Base-by-base conservation (phyloP, 2,888 invertebrate species). In the Chrysopilus asiliformis region DNA sequence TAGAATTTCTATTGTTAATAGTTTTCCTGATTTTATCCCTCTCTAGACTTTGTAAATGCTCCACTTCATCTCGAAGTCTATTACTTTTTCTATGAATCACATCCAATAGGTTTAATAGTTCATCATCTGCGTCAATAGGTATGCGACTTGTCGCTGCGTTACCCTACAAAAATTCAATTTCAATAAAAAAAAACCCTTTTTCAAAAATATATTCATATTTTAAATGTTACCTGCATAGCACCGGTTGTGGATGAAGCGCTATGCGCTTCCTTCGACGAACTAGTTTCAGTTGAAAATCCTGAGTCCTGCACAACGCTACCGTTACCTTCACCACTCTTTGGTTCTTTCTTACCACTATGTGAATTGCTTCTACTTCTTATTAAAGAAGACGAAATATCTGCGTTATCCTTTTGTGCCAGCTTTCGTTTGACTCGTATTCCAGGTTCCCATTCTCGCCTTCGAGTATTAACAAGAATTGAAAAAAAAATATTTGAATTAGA, bases 251-350 rank as follows among this genome's bases (percentile, higher is more conserved):
- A 77, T 15, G 79, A 77, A 31, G 76, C 70, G 55, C 74, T 75
- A 53, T 82, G 81, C 45, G 82, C 79, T 57, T 80, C 80, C 60
- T 80, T 80, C 52, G 79, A 83, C 53, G 79, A 79, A 36, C 82
- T 84, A 34, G 85, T 84, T 65, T 87, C 87, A 42, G 87, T 86
- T 60, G 86, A 86, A 67, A 89, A 89, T 37, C 87, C 89, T 32
- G 86, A 86, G 65, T 89, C 89, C 55, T 79, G 79, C 16, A 80
- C 72, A 42, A 74, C 72, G 38, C 72, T 72, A 27, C 66, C 67
- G 46, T 66, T 68, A 41, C 67, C 68, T 48, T 64, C 64, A 43
- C 70, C 73, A 50, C 71, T 72, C 56, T 71, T 77, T 67, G 60
- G 73, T 67, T 66, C 68, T 57, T 76, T 57, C 65, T 69, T 70